Evolutionary conservation across 2,888 invertebrate species (phyloP), one percentile per base, ranked within the genome.

Genomic region (Mythimna lalbum): DNA sequence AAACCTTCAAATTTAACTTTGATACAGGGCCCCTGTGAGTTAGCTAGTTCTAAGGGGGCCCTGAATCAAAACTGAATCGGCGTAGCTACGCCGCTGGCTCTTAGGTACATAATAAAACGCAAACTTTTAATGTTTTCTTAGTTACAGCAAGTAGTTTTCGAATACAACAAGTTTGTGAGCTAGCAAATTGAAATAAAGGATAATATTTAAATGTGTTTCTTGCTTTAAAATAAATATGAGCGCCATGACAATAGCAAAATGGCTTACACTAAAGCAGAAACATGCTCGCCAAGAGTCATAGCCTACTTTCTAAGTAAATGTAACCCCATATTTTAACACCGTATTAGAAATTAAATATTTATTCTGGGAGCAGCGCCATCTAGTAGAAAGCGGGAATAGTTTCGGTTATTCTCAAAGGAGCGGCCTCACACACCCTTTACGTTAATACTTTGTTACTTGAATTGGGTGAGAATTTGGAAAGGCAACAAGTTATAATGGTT

Each of bases 341-440:
- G 70, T 79, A 80, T 79, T 70, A 80, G 49, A 82, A 73, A 80
- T 81, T 80, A 82, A 73, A 80, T 80, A 82, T 81, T 80, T 64
- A 82, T 31, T 39, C 23, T 23, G 23, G 10, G 31, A 66, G 59
- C 59, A 77, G 61, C 80, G 69, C 80, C 78, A 81, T 77, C 73
- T 74, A 60, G 14, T n/a, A 72, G 74, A 39, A 63, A 77, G 27
- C 33, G 23, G 27, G 74, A 53, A 77, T 80, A 81, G 81, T 81
- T 80, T 71, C 31, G 52, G 78, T 56, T 60, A 71, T 69, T 82
- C 81, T 82, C 81, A 21, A 56, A 82, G 82, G 81, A 69, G n/a
- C 66, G 52, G 39, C 61, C 66, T 71, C 63, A 68, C 67, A 77
- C 62, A 76, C 77, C 81, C 76, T 68, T 65, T 61, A 63, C 43